Evolutionary conservation across 2,113 vertebrate genomes (phyloP), one percentile per base, ranked within the genome.

Genomic region (Rhea pennata): DNA sequence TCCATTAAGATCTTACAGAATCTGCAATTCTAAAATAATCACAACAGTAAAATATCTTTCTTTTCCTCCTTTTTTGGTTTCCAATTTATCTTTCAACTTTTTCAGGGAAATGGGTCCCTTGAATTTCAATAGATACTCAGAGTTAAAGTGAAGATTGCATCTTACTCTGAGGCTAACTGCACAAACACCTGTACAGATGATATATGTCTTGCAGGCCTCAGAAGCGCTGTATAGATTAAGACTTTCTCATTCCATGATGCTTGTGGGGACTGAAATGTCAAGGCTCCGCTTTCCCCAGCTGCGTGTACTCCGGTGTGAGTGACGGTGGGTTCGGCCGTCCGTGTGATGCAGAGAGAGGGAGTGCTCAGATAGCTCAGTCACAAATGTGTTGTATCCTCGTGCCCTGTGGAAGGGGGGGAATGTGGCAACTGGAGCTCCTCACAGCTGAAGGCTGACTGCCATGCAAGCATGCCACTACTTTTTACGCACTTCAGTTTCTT

Each of bases 341-440:
- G 17, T 24, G 69, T 0, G 0, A 42, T 84, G 56, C 24, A 62
- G 17, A 46, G 17, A 11, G 71, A 86, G 50, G 33, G 65, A 53
- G 73, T 2, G 6, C 51, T 95, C 79, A 44, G 3, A 1, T 92
- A 93, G 71, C 51, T 1, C 46, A 10, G 10, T 59, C 82, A 88
- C 83, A 95, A 96, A 96, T 90, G 80, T 48, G 76, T 95, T 95
- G 93, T 6, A 93, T 96, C 85, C 90, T 88, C 69, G 36, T 84
- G 85, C 65, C 72, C 67, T 4, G 0, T n/a, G 56, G n/a, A 80
- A 93, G 24, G 3, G 10, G 14, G 6, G 31, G 56, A 93, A 92
- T 87, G 74, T 33, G 59, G 85, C 74, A 93, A 90, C 48, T 62
- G 59, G 87, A 91, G 46, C 31, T 88, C 23, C 15, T 80, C 65